A percentile compares a stretch with the other conserved stretches of the same genome.
Conservation (phyloP, 2,797 vertebrate species). For the Sebastes iracundus region DNA sequence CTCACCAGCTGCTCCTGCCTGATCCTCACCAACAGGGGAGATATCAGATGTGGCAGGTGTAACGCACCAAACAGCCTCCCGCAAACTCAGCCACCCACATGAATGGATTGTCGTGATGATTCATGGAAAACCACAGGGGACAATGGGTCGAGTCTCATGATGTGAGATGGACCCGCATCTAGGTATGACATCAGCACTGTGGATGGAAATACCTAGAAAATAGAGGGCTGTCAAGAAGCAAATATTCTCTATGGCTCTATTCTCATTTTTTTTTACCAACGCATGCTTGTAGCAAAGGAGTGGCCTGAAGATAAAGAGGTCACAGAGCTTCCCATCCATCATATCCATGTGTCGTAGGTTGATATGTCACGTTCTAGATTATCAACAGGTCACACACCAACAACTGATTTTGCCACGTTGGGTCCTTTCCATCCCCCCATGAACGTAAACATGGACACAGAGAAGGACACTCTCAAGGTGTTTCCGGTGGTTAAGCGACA, state of each 20-base stretch:
- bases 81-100: not conserved
- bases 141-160: not conserved
- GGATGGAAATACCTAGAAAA: not conserved
- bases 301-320: not conserved
- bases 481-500: not conserved
- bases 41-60: not conserved
- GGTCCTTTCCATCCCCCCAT: not conserved
- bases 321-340: not conserved
- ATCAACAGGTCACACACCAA: not conserved
- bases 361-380: not conserved
- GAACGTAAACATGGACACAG: not conserved
- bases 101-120: constrained; percentile 28
- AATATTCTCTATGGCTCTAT: not conserved
- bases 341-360: not conserved
- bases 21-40: constrained; percentile 7
- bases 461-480: not conserved
- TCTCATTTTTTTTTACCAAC: not conserved
- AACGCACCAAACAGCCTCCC: constrained; percentile 7
- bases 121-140: constrained; percentile 8
- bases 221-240: not conserved
- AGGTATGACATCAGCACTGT: not conserved
- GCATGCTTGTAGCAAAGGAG: not conserved
- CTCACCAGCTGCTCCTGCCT: constrained; percentile 6
- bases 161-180: not conserved
- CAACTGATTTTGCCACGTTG: not conserved